phyloP scores from a whole-genome alignment of 2,797 vertebrate genomes.

The Dendrocincla fuliginosa region DNA sequence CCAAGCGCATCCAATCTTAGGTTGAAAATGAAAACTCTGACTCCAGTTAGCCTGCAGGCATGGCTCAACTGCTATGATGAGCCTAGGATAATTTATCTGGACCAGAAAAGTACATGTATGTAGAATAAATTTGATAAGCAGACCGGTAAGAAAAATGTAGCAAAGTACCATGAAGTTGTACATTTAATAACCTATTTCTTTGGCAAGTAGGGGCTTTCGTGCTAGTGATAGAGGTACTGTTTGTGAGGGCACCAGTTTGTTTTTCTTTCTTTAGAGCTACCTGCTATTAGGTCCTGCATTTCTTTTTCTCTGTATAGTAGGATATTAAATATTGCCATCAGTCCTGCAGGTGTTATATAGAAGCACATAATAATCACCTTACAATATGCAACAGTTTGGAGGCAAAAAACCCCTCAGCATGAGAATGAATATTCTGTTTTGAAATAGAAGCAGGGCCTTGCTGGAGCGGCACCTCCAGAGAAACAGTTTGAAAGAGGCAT shows the following conservation, averaged over 20 bases:
- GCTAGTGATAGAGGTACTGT: background rate
- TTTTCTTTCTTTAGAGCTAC: background rate
- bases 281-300: background rate
- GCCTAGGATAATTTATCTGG: background rate
- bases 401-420: background rate
- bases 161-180: background rate
- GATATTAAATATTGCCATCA: background rate
- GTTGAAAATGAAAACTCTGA: slow-evolving; percentile 19
- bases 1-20: slow-evolving; percentile 30
- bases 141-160: background rate
- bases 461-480: rapidly evolving
- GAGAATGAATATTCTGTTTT: background rate
- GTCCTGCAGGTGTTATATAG: background rate
- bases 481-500: background rate
- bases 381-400: background rate
- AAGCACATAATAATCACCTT: background rate
- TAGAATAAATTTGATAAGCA: background rate
- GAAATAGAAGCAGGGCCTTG: background rate
- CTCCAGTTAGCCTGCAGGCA: slow-evolving; percentile 17
- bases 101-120: background rate
- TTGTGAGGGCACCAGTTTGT: background rate
- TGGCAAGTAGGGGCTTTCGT: background rate
- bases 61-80: background rate
- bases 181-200: background rate
- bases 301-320: background rate